Evolutionary conservation across 1,140 invertebrate species (phyloP), one percentile per base, ranked within the genome.

Genomic region (Drosophila novamexicana): DNA sequence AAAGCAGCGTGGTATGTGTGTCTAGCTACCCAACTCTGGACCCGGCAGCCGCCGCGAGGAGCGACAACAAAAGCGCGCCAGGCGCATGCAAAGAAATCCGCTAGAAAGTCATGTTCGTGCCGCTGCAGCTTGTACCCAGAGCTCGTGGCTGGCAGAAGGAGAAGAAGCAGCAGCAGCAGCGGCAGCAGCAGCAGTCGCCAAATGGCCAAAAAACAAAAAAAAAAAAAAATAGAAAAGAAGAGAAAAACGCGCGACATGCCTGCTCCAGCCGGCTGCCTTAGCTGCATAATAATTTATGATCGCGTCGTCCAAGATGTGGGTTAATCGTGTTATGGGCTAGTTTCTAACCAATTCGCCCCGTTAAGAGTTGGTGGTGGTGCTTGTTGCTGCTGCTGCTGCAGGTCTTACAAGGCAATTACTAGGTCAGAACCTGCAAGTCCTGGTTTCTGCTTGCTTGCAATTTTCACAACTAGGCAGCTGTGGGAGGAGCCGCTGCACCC

Each of bases 261-360:
- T 73, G 58, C 72, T 75, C 76, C 44, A 72, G 65, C 62, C 50
- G 47, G 44, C 61, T 14, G 52, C 53, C 44, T 39, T n/a, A 70
- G 81, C 81, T 91, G 90, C 90, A 91, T 91, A 91, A 91, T 91
- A 91, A 91, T 91, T 91, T 91, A 91, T 91, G 90, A 91, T 91
- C 85, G 90, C 90, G 90, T 91, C 86, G 90, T 90, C 86, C 90
- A 90, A 91, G 85, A 91, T 91, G 90, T 91, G 90, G 90, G 90
- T 91, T 91, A 91, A 91, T 91, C 90, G 90, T 91, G 90, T 88
- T 89, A 82, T 86, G 84, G 83, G 80, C 86, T 91, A 91, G 85
- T 91, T 91, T 84, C 65, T 69, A 77, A 44, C 57, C 66, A 66
- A 47, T 45, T 63, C 53, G 61, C 37, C 39, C 47, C 66, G 57